Percentiles rank a stretch among this genome's conserved stretches.
These are phyloP conservation scores for Celastrina argiolus DNA, from an alignment of 2,888 invertebrate species.

Conservation along the genomic window DNA sequence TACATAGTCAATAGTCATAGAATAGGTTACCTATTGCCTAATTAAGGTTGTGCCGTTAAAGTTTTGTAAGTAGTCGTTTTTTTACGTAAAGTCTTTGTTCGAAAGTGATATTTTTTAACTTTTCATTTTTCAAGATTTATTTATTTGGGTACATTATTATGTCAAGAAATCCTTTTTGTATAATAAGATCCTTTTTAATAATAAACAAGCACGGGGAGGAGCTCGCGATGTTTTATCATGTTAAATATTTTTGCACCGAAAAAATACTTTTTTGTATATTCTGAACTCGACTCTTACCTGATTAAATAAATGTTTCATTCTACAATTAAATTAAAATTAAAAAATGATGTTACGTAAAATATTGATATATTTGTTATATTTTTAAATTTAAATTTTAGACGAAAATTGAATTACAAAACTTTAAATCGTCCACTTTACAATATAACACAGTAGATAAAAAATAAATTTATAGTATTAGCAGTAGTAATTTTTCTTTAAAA, in stretches of 20 bases:
- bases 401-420: not conserved
- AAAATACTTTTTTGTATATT: conserved; percentile 2
- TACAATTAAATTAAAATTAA: too few relatives aligned
- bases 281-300: not conserved
- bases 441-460: too few relatives aligned
- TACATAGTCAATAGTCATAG: too few relatives aligned
- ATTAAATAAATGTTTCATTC: not conserved
- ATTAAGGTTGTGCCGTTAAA: too few relatives aligned
- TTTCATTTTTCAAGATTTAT: not conserved
- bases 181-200: not conserved
- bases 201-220: not conserved
- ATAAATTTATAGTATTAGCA: too few relatives aligned
- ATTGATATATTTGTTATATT: too few relatives aligned
- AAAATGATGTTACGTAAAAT: not conserved
- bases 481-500: too few relatives aligned
- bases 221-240: not conserved
- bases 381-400: too few relatives aligned
- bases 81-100: not conserved
- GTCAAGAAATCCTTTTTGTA: not conserved
- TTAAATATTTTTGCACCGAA: not conserved
- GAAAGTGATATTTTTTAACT: not conserved
- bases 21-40: too few relatives aligned
- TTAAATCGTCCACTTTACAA: not conserved
- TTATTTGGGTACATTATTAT: not conserved
- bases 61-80: too few relatives aligned